Evolutionary conservation across 2,888 invertebrate species (phyloP), one percentile per base, ranked within the genome.

Genomic region (Andrena praecox): DNA sequence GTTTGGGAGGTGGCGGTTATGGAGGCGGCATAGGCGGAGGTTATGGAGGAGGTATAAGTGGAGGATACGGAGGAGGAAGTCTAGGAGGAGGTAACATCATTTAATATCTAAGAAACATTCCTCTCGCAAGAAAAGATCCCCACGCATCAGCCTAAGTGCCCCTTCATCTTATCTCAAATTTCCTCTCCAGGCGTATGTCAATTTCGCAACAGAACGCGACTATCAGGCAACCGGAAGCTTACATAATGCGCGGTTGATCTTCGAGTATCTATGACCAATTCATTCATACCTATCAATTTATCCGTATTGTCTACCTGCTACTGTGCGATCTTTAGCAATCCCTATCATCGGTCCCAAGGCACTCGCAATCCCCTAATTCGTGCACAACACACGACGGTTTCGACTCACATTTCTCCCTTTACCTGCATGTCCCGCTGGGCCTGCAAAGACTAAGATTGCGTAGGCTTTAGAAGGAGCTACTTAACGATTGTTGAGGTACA

Each of bases 1-100:
- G 88, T 27, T 81, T 75, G 3, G 79, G 83, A 52, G 62, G 73
- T 2, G 63, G 73, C 12, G 84, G 86, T 42, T 48, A 78, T 8
- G 85, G 72, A 60, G 77, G 69, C 24, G 56, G 76, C 69, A 10
- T 35, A 1, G 24, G 42, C 3, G 52, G 52, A 7, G 52, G 52
- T 8, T 52, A 52, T 52, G 52, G 52, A 52, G 52, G 52, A 2
- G 68, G 76, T 69, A 7, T 35, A 24, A 2, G 42, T 7, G 52
- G 52, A 20, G 52, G 52, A 6, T 8, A 52, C 8, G 52, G 52
- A 6, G 52, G 52, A 20, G 20, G 20, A 8, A 20, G 52, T 8
- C 8, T 52, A 52, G 52, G 52, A n/a, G 52, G 52, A 52, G 52
- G 52, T 52, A 52, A 52, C 2, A 20, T 52, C 16, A 42, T 42